Conservation (phyloP, 2,888 invertebrate genomes). For the Stenodema calcarata region DNA sequence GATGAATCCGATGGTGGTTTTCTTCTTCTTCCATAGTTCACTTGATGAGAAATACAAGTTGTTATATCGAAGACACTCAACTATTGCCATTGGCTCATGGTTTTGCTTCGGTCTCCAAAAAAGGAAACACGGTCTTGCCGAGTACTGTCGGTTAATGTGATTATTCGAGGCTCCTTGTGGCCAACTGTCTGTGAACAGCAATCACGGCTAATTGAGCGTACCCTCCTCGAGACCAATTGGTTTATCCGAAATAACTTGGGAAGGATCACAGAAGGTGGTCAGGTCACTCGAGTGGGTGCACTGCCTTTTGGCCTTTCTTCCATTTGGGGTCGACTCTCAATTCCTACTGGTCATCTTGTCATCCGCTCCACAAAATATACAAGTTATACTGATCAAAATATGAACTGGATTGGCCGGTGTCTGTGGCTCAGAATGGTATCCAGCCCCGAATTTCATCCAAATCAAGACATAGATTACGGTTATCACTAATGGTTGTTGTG, state of each 20-base stretch:
- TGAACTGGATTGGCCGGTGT: too few species aligned
- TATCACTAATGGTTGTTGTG: too few species aligned
- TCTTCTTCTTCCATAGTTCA: too few species aligned
- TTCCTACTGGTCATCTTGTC: too few species aligned
- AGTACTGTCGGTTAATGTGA: constrained; percentile 15
- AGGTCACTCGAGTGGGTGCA: background rate
- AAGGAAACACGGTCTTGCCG: constrained; percentile 20
- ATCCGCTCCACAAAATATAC: too few species aligned
- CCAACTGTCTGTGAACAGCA: constrained; percentile 30
- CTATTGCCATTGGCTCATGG: background rate
- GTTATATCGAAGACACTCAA: background rate
- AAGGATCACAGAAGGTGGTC: constrained; percentile 1
- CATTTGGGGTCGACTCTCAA: background rate
- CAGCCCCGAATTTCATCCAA: too few species aligned
- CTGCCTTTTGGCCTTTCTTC: background rate
- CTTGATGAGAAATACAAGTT: too few species aligned
- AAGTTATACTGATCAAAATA: too few species aligned
- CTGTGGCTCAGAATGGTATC: too few species aligned
- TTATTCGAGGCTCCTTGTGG: constrained; percentile 19
- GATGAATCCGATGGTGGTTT: too few species aligned
- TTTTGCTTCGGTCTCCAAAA: background rate
- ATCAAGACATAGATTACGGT: too few species aligned
- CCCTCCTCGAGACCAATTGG: constrained; percentile 24
- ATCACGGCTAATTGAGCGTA: constrained; percentile 23
- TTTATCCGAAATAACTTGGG: constrained; percentile 20